Conservation (phyloP, 2,888 invertebrate genomes). For the Zygogramma bicolorata region DNA sequence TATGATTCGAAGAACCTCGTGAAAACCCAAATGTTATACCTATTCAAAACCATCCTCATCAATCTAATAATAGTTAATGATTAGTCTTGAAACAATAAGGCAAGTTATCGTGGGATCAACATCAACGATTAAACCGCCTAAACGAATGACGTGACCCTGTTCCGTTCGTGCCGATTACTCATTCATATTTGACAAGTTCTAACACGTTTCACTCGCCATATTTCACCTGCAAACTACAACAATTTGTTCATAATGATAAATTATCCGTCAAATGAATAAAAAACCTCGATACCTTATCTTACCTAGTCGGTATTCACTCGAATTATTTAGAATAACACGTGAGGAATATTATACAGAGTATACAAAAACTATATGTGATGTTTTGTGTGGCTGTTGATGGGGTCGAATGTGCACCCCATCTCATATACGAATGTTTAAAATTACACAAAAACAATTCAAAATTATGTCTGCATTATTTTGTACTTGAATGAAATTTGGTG, state of each 20-base stretch:
- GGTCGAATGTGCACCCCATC: too few relatives aligned
- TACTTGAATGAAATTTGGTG: too few relatives aligned
- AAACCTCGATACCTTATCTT: neutral
- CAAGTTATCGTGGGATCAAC: slow-evolving; percentile 13
- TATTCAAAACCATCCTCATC: neutral
- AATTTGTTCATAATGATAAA: slow-evolving; percentile 10
- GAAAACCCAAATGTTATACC: neutral
- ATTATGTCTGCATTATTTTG: too few relatives aligned
- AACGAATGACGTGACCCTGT: slow-evolving; percentile 19
- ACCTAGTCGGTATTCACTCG: neutral
- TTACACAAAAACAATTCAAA: too few relatives aligned
- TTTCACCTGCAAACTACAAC: slow-evolving; percentile 6
- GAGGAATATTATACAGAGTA: neutral
- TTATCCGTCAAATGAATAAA: neutral
- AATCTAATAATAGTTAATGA: slow-evolving; percentile 14
- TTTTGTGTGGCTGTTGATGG: too few relatives aligned
- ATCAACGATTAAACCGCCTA: neutral
- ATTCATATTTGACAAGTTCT: slow-evolving; percentile 8
- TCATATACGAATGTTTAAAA: too few relatives aligned
- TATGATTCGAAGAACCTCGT: too few relatives aligned
- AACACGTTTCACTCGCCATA: slow-evolving; percentile 11
- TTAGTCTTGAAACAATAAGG: neutral
- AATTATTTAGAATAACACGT: neutral
- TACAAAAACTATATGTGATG: too few relatives aligned
- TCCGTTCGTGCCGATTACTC: neutral